Base-by-base conservation (phyloP, 2,113 vertebrate species). In the Tichodroma muraria region DNA sequence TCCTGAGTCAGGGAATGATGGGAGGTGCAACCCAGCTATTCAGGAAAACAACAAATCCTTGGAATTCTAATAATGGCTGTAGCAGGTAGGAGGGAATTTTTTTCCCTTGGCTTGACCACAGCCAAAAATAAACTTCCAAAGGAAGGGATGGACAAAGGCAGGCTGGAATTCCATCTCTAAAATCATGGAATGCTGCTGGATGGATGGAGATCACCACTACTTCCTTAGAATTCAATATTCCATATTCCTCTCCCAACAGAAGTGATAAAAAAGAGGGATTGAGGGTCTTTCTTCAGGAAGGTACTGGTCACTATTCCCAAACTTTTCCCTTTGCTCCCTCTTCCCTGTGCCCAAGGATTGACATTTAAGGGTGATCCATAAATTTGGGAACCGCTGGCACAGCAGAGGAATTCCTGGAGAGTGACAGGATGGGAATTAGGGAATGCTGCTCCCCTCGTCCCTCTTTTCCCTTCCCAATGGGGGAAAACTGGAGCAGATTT, bases 21-120 rank as follows among this genome's bases (percentile, higher is more conserved):
- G n/a, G 40, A 56, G 15, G 11, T 28, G 15, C 19, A 40, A 69
- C 18, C 4, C 35, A 59, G 7, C 81, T n/a, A 10, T 40, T 77
- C 60, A 8, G 90, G 94, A 80, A 93, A 95, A 81, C 75, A 93
- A 88, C 89, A 96, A 95, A 84, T 60, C 68, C 93, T 92, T 90
- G 92, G 89, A 93, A 95, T 93, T 93, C 93, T 50, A 31, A 64
- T 72, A 94, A 13, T 1, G 30, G 31, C 68, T 66, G 57, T 54
- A 76, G 66, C 25, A 38, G 35, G 19, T 40, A 81, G 72, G 35
- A 40, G 35, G 16, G 18, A 20, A 7, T 6, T 5, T 64, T n/a
- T 56, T 49, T 7, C 25, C 19, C 57, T 79, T 54, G 17, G 35
- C n/a, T 47, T 57, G 72, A 19, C 64, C 40, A 2, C 40, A 49